Evolutionary conservation across 2,797 vertebrate species (phyloP), one percentile per base, ranked within the genome.

Genomic region (Sebastes matsubarae): DNA sequence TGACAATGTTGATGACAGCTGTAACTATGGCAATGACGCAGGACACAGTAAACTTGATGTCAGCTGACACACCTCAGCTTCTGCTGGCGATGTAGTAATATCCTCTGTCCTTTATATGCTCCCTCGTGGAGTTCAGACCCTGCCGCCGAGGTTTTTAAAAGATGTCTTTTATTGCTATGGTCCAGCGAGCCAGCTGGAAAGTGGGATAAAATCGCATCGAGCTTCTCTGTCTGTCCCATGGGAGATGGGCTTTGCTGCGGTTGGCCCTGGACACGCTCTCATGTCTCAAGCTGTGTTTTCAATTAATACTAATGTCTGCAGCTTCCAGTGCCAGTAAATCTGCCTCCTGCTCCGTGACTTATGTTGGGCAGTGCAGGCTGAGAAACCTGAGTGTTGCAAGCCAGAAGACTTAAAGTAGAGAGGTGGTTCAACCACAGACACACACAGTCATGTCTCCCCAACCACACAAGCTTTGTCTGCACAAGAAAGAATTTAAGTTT

Each of bases 201-300:
- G 59, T 42, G 70, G 69, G 65, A 81, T 82, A 42, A 86, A 89
- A 80, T 70, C 65, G 36, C 29, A 22, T 10, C 27, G 64, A 78
- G 65, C 50, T 22, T 86, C 72, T 72, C 55, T 83, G 80, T 86
- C 72, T 80, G n/a, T n/a, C n/a, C n/a, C 63, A 81, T 76, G 66
- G 58, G 50, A 89, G 85, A 85, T 72, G 20, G 52, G 29, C 64
- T 58, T 77, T 36, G 4, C 76, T 84, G 74, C 46, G 66, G 81
- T 88, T 85, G 84, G 67, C 68, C 22, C 66, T 77, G 83, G 77
- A 84, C 70, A 55, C 66, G 54, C 65, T 55, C 46, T 72, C 58
- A 72, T 80, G 80, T 89, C 78, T 87, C 80, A 83, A 83, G 79
- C 75, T 93, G 88, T 88, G 85, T 87, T 93, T 93, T 89, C 86